phyloP scores from a whole-genome alignment of 2,888 invertebrate genomes.

The Willowsia nigromaculata region DNA sequence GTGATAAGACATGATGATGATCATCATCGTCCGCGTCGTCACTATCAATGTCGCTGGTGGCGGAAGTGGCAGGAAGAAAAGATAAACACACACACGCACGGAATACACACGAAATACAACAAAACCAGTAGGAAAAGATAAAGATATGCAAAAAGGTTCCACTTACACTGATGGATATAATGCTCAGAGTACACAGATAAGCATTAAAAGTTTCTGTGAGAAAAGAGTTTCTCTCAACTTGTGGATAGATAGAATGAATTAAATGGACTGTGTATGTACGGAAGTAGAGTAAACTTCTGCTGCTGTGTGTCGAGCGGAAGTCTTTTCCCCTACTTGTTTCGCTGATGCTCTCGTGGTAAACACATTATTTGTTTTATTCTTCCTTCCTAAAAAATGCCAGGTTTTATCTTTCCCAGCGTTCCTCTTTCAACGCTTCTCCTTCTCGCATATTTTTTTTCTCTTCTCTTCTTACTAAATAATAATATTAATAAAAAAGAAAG shows the following conservation, averaged over 20 bases:
- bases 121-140: not conserved
- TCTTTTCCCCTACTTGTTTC: not conserved
- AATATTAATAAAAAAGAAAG: not conserved
- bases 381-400: slow-evolving; percentile 35
- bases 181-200: not conserved
- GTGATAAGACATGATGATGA: slow-evolving; percentile 11
- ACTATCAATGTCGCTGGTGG: not conserved
- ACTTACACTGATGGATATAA: too few relatives aligned
- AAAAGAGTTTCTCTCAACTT: not conserved
- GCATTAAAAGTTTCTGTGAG: not conserved
- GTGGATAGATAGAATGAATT: not conserved
- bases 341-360: not conserved
- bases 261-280: not conserved
- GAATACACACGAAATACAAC: not conserved
- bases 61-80: slow-evolving; percentile 2
- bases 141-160: slow-evolving; percentile 15
- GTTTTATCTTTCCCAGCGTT: slow-evolving; percentile 34
- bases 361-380: slow-evolving; percentile 20
- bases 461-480: not conserved
- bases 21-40: not conserved
- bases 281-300: not conserved
- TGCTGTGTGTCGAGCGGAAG: not conserved
- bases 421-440: not conserved
- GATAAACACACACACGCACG: slow-evolving; percentile 38
- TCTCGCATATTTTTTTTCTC: not conserved